These are phyloP conservation scores for Akabosia matsudoensis DNA, from an alignment of 1,140 invertebrate genomes.

Conservation along the genomic window DNA sequence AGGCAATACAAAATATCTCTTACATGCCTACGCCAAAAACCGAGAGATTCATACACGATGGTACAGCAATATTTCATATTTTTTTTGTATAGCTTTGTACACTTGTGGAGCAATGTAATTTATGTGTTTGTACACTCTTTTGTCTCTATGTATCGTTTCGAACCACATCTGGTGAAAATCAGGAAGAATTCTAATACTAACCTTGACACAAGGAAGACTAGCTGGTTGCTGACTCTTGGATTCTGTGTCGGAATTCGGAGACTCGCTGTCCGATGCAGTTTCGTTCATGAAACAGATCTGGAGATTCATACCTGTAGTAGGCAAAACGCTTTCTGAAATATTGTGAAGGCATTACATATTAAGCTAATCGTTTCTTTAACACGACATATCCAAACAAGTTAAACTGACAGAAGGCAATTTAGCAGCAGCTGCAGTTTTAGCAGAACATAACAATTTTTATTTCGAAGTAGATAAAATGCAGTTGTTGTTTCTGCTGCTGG, in stretches of 20 bases:
- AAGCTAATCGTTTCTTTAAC: background rate
- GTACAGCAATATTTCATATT: background rate
- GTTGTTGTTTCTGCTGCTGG: background rate
- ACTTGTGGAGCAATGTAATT: background rate
- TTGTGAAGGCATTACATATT: background rate
- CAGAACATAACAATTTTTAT: background rate
- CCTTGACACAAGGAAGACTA: conserved; percentile 41
- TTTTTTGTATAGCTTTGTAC: background rate
- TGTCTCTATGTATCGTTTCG: no score
- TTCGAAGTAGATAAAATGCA: background rate
- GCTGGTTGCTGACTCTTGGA: conserved; percentile 42
- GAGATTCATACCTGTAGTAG: conserved; percentile 73
- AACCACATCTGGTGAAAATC: background rate
- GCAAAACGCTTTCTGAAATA: conserved; percentile 13
- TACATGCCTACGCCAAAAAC: no score
- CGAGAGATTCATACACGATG: no score
- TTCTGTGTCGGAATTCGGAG: conserved; percentile 42
- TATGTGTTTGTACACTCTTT: no score
- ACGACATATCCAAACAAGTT: no score
- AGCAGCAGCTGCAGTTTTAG: background rate
- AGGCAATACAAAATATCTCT: background rate
- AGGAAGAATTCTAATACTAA: background rate
- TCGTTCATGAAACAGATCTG: conserved; percentile 96
- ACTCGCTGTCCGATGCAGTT: conserved; percentile 67
- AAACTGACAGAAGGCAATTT: background rate